Evolutionary conservation across 2,888 invertebrate species (phyloP).

Genomic region (Hydropsyche betteni): DNA sequence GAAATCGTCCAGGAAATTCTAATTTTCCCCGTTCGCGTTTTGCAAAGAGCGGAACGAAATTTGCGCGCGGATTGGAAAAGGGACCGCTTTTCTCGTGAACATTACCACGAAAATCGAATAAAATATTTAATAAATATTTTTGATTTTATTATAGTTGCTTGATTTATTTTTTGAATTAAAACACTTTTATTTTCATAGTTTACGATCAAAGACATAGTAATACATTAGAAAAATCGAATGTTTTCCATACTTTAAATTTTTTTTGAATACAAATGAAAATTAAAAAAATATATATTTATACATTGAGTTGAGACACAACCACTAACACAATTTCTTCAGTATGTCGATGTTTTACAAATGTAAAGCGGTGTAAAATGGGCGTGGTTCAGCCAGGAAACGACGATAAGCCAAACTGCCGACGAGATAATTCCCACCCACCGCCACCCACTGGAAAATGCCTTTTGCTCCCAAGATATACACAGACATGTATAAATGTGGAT

Average conservation of each 20-base stretch:
- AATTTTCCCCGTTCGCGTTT: neutral
- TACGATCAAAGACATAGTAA: too few species aligned
- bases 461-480: too few species aligned
- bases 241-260: too few species aligned
- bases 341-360: conserved; percentile 28
- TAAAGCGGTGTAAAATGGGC: neutral
- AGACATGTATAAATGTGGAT: too few species aligned
- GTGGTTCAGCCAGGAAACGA: conserved; percentile 13
- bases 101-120: conserved; percentile 1
- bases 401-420: conserved; percentile 30
- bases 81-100: neutral
- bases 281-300: too few species aligned
- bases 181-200: too few species aligned
- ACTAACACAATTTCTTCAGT: neutral
- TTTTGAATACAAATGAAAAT: too few species aligned
- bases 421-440: conserved; percentile 21
- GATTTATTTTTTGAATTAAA: neutral
- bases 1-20: conserved; percentile 9
- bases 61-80: too few species aligned
- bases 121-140: neutral
- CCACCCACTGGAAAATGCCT: neutral
- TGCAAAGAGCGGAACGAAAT: too few species aligned
- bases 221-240: too few species aligned
- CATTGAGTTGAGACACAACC: too few species aligned
- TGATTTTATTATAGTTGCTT: neutral